Evolutionary conservation across 2,113 vertebrate species (phyloP).

Genomic region (Caretta caretta): DNA sequence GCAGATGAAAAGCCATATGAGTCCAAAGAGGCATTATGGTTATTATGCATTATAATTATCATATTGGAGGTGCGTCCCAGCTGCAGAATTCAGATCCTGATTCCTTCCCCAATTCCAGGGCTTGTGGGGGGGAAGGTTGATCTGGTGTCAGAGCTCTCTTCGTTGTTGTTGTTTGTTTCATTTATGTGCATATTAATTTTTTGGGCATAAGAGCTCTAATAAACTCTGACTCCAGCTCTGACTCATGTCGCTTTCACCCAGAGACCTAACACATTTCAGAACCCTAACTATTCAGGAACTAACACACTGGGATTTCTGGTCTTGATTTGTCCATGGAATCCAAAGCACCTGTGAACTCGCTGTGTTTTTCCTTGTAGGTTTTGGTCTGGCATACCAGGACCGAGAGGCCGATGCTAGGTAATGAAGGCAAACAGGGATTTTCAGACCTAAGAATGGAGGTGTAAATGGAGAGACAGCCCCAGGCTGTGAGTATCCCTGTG

Average conservation of each 20-base stretch:
- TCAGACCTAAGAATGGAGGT: constrained; percentile 88
- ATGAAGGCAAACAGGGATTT: constrained; percentile 92
- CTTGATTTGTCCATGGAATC: not conserved
- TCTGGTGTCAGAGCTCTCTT: not conserved
- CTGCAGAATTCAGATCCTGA: not conserved
- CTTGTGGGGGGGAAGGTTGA: not conserved
- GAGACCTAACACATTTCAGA: not conserved
- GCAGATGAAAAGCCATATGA: not conserved
- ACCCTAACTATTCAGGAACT: not conserved
- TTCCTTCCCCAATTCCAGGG: constrained; percentile 4
- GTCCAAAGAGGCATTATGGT: not conserved
- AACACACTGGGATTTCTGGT: accelerated
- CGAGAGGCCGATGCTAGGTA: constrained; percentile 87
- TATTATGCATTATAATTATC: not conserved
- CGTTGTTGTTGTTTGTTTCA: not conserved
- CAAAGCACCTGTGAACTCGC: not conserved
- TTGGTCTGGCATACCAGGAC: constrained; percentile 93
- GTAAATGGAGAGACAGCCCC: constrained; percentile 74
- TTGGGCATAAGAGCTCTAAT: not conserved
- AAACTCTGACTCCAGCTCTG: not conserved
- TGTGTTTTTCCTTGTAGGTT: constrained; percentile 76
- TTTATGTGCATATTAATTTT: not conserved
- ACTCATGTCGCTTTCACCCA: not conserved
- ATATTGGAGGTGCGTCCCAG: not conserved
- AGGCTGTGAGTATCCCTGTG: constrained; percentile 65